Evolutionary conservation across 2,888 invertebrate genomes (phyloP).

Genomic region (Epinotia ramella): DNA sequence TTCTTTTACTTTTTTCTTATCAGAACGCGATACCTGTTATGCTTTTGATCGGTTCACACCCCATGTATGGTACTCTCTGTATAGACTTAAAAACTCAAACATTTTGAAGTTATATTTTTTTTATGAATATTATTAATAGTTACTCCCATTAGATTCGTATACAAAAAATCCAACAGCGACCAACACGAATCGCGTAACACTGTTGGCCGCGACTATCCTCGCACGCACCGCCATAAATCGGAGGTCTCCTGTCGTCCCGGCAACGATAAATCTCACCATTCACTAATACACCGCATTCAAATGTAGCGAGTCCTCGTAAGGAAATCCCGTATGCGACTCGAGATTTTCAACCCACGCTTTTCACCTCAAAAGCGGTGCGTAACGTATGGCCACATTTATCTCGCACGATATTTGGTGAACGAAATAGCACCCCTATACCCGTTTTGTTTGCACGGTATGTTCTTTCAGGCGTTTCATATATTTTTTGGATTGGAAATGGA

Average conservation of each 20-base stretch:
- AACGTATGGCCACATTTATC: slow-evolving; percentile 68
- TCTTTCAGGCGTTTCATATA: slow-evolving; percentile 41
- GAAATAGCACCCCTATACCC: slow-evolving; percentile 39
- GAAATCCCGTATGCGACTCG: slow-evolving; percentile 56
- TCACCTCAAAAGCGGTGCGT: slow-evolving; percentile 65
- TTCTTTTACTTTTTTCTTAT: too few species aligned
- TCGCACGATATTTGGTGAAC: slow-evolving; percentile 46
- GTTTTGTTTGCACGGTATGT: slow-evolving; percentile 44
- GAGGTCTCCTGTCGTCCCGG: slow-evolving; percentile 62
- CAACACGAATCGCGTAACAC: slow-evolving; percentile 1
- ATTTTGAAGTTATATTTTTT: too few species aligned
- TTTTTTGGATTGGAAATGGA: slow-evolving; percentile 43
- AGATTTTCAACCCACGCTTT: slow-evolving; percentile 57
- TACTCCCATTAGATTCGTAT: not conserved
- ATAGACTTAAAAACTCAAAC: too few species aligned
- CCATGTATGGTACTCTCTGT: too few species aligned
- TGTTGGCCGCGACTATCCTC: slow-evolving; percentile 15
- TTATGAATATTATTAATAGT: not conserved
- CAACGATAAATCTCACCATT: slow-evolving; percentile 77
- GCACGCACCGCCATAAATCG: slow-evolving; percentile 65
- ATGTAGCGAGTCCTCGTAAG: slow-evolving; percentile 61
- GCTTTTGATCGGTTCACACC: too few species aligned
- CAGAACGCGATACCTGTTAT: too few species aligned
- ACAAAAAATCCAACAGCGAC: not conserved
- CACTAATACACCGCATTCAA: slow-evolving; percentile 81